Evolutionary conservation across 2,113 vertebrate species (phyloP).

Genomic region (Oostethus manadensis): DNA sequence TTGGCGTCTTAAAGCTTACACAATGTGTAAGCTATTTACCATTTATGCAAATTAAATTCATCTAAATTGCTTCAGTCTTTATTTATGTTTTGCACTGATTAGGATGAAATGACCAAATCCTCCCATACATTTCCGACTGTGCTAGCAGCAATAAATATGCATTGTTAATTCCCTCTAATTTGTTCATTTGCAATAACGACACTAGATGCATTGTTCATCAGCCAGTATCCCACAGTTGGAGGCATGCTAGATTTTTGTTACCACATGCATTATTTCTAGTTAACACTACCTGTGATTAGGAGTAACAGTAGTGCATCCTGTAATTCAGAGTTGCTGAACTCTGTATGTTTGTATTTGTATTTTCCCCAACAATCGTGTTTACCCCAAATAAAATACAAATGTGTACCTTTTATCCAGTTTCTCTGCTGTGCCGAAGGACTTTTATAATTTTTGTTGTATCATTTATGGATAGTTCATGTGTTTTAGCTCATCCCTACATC

Average conservation of each 20-base stretch:
- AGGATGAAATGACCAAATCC: not conserved
- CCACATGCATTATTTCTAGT: not conserved
- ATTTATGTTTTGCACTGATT: not conserved
- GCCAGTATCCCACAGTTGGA: not conserved
- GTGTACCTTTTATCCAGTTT: not conserved
- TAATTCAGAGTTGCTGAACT: not conserved
- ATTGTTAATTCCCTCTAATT: not conserved
- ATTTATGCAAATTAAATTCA: slow-evolving; percentile 4
- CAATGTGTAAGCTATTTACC: too few relatives aligned
- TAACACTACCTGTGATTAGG: not conserved
- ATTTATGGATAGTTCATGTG: not conserved
- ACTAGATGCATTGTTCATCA: not conserved
- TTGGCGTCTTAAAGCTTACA: too few relatives aligned
- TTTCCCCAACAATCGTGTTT: not conserved
- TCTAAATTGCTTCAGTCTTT: not conserved
- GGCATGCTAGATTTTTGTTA: not conserved
- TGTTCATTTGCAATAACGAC: not conserved
- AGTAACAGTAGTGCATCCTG: too few relatives aligned
- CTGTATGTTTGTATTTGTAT: too few relatives aligned
- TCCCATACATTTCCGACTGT: not conserved
- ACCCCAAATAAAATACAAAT: not conserved
- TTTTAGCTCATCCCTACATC: too few relatives aligned
- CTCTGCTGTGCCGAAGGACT: not conserved
- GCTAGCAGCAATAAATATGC: not conserved
- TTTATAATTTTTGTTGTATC: not conserved